Percentiles rank a stretch among this genome's conserved stretches.
Conservation (phyloP, 2,888 invertebrate genomes). For the Drosophila birchii region DNA sequence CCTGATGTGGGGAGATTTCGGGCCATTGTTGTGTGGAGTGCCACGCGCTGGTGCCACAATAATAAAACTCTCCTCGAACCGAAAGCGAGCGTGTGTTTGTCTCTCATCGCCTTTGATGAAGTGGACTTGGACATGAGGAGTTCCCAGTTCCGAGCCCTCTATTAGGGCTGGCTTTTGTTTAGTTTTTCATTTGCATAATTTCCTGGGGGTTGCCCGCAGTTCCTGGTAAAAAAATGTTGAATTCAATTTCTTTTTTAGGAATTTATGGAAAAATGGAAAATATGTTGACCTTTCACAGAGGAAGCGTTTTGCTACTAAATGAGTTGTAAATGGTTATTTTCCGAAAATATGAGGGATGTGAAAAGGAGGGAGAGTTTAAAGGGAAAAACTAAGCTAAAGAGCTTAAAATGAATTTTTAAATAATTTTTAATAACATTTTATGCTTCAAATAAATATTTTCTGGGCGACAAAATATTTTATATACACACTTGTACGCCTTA, state of each 20-base stretch:
- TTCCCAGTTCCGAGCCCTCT: conserved; percentile 25
- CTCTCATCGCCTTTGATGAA: conserved; percentile 73
- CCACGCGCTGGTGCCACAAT: conserved; percentile 46
- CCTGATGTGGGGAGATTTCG: conserved; percentile 23
- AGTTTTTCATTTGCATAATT: conserved; percentile 69
- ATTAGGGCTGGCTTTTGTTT: conserved; percentile 47
- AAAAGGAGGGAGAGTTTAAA: not conserved
- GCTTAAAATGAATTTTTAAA: too few species aligned
- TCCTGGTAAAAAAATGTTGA: conserved; percentile 13
- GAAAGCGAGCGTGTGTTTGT: conserved; percentile 17
- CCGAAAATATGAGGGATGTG: conserved; percentile 13
- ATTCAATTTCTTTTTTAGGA: conserved; percentile 21
- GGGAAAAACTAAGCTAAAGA: too few species aligned
- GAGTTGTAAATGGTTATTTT: conserved; percentile 19
- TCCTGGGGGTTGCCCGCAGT: conserved; percentile 66
- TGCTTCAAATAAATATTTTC: not conserved
- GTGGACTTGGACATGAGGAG: conserved; percentile 61
- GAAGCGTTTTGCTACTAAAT: conserved; percentile 18
- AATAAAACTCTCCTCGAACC: conserved; percentile 35
- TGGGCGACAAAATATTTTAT: not conserved
- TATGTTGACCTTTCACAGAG: conserved; percentile 19
- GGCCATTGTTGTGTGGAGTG: conserved; percentile 49
- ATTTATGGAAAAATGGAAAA: not conserved
- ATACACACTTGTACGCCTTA: not conserved
- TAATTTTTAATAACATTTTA: too few species aligned